Evolutionary conservation across 2,113 vertebrate species (phyloP), one percentile per base, ranked within the genome.

Genomic region (Aix galericulata): DNA sequence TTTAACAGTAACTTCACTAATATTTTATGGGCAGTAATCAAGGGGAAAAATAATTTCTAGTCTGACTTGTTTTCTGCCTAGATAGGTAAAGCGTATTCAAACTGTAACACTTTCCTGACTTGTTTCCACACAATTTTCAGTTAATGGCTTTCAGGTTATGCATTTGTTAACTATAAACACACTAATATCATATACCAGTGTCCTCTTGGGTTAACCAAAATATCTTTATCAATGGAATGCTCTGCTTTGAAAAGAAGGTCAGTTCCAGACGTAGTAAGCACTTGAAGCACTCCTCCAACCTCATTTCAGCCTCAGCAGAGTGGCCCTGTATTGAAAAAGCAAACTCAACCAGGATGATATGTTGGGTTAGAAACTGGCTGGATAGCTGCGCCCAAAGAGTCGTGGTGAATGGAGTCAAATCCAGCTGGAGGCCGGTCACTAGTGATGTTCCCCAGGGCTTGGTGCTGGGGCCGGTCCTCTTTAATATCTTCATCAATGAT

Each of bases 1-100:
- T 95, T 63, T 56, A 78, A 60, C 11, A 59, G 21, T 82, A 89
- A n/a, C 17, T 56, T 91, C 48, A 53, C 17, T 80, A 50, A 50
- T 8, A 74, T 14, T 52, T 89, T 89, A 67, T 48, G 8, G 16
- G 5, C 31, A 59, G 11, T 22, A 17, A 67, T 64, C 6, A 50
- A 82, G 59, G 32, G 16, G 13, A 44, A 90, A 88, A 82, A 25
- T 36, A 69, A 59, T 27, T 44, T 25, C 29, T 34, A 72, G 16
- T 5, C 13, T 34, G 14, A 60, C 91, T 94, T 74, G 34, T 78
- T 93, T 93, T 26, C 50, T 72, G 9, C 7, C 12, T 64, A 22
- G 6, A 4, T 48, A 56, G 26, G 11, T 44, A 48, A 90, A 83
- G 17, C 17, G 72, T 8, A 38, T 9, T 4, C 62, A 32, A 88